These are phyloP conservation scores for Heterotis niloticus DNA, from an alignment of 2,113 vertebrate genomes.

Conservation along the genomic window DNA sequence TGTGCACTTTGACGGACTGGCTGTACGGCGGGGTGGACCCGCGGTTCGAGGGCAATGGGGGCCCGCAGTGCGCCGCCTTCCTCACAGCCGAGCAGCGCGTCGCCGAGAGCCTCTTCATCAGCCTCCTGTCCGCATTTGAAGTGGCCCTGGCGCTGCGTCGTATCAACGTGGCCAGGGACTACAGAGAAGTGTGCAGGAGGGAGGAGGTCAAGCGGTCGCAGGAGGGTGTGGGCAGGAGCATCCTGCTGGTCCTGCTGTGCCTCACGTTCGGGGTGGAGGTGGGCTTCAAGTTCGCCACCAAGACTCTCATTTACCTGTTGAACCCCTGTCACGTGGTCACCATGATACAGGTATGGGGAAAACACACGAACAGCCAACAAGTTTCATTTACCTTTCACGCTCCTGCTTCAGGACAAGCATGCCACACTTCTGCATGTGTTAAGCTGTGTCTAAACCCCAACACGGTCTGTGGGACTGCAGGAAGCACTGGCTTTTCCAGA, in stretches of 20 bases:
- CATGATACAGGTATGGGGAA: slow-evolving; percentile 71
- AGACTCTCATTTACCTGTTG: slow-evolving; percentile 76
- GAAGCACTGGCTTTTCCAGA: no score
- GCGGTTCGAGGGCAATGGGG: slow-evolving; percentile 74
- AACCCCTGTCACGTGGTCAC: slow-evolving; percentile 82
- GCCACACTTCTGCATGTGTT: no score
- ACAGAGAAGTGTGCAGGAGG: not conserved
- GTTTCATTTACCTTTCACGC: not conserved
- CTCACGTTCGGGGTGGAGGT: slow-evolving; percentile 76
- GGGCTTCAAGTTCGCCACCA: slow-evolving; percentile 80
- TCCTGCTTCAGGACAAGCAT: not conserved
- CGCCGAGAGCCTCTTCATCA: slow-evolving; percentile 68
- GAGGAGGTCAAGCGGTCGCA: slow-evolving; percentile 54
- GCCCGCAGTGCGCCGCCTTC: slow-evolving; percentile 73
- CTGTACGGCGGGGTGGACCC: slow-evolving; percentile 78
- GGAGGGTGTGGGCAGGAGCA: slow-evolving; percentile 59
- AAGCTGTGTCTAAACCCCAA: no score
- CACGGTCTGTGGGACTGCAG: no score
- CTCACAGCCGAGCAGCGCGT: slow-evolving; percentile 66
- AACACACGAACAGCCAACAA: not conserved
- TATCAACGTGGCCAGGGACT: slow-evolving; percentile 47
- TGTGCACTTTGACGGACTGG: slow-evolving; percentile 72
- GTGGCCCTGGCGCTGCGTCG: slow-evolving; percentile 65
- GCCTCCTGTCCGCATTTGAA: slow-evolving; percentile 65
- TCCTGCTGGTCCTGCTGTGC: slow-evolving; percentile 68